Conservation (phyloP, 2,888 invertebrate genomes). For the Parochlus steinenii region DNA sequence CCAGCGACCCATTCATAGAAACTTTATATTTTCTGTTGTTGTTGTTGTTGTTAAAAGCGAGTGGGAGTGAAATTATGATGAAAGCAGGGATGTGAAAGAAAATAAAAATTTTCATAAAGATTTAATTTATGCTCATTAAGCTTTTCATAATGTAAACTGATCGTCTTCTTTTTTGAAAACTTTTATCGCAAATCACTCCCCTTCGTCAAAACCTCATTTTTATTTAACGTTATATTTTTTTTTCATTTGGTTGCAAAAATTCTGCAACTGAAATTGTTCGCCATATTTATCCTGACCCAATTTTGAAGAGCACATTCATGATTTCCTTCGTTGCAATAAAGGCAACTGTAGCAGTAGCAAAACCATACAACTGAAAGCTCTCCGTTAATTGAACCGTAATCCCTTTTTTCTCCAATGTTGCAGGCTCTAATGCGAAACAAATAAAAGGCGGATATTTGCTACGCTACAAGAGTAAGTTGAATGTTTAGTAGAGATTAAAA, state of each 20-base stretch:
- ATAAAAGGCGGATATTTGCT: conserved; percentile 60
- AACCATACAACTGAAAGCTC: too few species aligned
- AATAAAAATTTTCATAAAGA: background rate
- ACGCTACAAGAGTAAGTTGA: conserved; percentile 56
- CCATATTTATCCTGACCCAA: too few species aligned
- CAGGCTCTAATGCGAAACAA: conserved; percentile 48
- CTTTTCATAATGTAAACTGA: background rate
- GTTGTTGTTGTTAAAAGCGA: background rate
- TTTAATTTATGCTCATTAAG: background rate
- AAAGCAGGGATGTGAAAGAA: background rate
- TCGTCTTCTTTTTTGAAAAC: background rate
- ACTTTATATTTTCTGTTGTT: background rate
- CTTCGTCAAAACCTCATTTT: background rate
- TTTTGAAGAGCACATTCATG: too few species aligned
- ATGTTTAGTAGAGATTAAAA: too few species aligned
- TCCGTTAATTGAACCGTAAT: too few species aligned
- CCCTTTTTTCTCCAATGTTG: conserved; percentile 21
- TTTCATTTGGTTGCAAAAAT: too few species aligned
- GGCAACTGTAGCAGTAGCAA: too few species aligned
- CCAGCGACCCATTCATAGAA: background rate
- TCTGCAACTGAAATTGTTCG: too few species aligned
- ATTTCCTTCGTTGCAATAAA: too few species aligned
- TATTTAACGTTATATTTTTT: too few species aligned
- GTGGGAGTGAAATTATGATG: background rate
- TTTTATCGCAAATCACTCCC: background rate